phyloP scores from a whole-genome alignment of 2,797 vertebrate genomes.

The Tachyglossus aculeatus region DNA sequence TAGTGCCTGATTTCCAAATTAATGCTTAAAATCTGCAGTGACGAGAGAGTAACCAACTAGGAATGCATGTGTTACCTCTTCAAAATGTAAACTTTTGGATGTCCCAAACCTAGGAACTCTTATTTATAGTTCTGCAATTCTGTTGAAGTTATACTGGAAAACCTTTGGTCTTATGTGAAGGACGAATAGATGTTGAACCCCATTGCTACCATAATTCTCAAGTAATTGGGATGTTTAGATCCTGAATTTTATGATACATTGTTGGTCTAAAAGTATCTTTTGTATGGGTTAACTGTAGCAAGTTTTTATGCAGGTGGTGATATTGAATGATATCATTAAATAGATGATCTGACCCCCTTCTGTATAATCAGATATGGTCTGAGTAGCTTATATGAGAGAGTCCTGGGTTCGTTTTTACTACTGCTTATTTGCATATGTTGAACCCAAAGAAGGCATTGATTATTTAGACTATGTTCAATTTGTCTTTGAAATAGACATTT shows the following conservation, averaged over 20 bases:
- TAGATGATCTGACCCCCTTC: conserved; percentile 45
- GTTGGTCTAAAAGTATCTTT: background rate
- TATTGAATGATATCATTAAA: conserved; percentile 55
- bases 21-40: background rate
- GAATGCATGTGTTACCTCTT: background rate
- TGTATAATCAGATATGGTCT: conserved; percentile 4
- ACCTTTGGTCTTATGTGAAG: no score
- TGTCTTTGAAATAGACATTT: conserved; percentile 85
- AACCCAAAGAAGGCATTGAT: conserved; percentile 73
- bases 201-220: no score
- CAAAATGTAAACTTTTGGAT: no score
- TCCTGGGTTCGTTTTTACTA: conserved; percentile 25
- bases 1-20: background rate
- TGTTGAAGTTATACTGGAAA: no score
- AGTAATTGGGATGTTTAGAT: background rate
- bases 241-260: background rate
- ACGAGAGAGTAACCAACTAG: background rate
- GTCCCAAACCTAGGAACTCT: no score
- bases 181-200: no score
- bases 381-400: conserved; percentile 31
- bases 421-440: conserved; percentile 69
- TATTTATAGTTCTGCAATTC: no score
- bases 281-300: conserved; percentile 22
- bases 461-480: conserved; percentile 82
- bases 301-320: conserved; percentile 41